Evolutionary conservation across 2,888 invertebrate genomes (phyloP), one percentile per base, ranked within the genome.

Genomic region (Acheta domesticus): DNA sequence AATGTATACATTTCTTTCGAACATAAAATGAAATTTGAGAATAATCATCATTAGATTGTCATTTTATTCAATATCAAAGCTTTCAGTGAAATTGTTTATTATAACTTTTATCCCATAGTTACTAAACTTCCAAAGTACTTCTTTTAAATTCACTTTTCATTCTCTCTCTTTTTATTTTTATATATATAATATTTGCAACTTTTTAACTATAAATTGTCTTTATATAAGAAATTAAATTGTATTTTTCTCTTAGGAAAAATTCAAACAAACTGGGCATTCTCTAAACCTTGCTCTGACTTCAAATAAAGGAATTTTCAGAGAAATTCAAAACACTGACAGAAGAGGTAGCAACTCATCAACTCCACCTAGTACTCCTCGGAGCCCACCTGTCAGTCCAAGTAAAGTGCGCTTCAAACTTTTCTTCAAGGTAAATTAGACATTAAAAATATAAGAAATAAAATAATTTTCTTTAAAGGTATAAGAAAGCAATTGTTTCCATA

Each of bases 301-400:
- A 19, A 14, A 16, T 62, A 62, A 62, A 12, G 62, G 62, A 62
- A 62, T 62, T 76, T 79, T 79, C n/a, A 62, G 62, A 12, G 20
- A 73, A 21, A 76, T 79, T 36, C 73, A 76, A 14, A 79, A 79
- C 36, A n/a, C 76, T 16, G 23, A 16, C 36, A 48, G 49, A 23
- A n/a, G n/a, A 36, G 62, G 48, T 20, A 73, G n/a, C 62, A 21
- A 14, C n/a, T 11, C 23, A 12, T 23, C 14, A 62, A 62, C 62
- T 62, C 62, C 62, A 19, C n/a, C 62, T 36, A 36, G 36, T 14
- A 48, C 21, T 48, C 21, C 73, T 2, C 73, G 12, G 14, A 79
- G 79, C 21, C 76, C 79, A 16, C 76, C 79, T 12, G 16, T 50
- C 12, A 79, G 79, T 48, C 79, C 79, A 49, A 79, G 76, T 11